Base-by-base conservation (phyloP, 2,113 vertebrate species). In the Zosterops japonicus region DNA sequence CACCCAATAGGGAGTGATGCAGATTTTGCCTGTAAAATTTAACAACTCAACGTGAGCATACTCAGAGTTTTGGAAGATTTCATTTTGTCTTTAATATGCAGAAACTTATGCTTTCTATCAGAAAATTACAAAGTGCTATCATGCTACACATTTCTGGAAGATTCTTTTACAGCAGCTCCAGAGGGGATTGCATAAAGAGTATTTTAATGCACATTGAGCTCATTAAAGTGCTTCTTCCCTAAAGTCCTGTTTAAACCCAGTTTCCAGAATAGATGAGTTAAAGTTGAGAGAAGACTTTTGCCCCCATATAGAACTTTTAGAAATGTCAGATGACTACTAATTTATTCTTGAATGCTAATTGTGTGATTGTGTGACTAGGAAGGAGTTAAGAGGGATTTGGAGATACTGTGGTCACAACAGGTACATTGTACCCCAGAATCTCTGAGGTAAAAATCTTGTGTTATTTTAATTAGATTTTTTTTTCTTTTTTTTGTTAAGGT, bases 41-140 rank as follows among this genome's bases (percentile, higher is more conserved):
- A 97, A 90, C 63, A 55, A 50, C 60, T 67, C 41, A 95, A 42
- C 9, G n/a, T 93, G 78, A 88, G 53, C 41, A 95, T 70, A 65
- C 28, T 25, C 12, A 50, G 88, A 79, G 53, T 78, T 89, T 83
- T 59, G 44, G 53, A 93, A 60, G 42, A 82, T 77, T 94, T 87
- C 46, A 33, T 92, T 95, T 97, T 68, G 41, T 59, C 90, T 96
- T 89, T 84, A 53, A n/a, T 53, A 25, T 77, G 31, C 39, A 92
- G 59, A 91, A 93, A 78, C 27, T 39, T 85, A 44, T 28, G 44
- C 35, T 72, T 91, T 92, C 36, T 71, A 27, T 78, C 64, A 80
- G 52, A 60, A 83, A 59, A 25, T 72, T 96, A 42, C 67, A 20
- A 39, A 74, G 27, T 60, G 9, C 25, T 91, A 41, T 60, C 53